These are phyloP conservation scores for Lytechinus variegatus DNA, from an alignment of 35 echinoderm and acorn worm species.

Conservation along the genomic window DNA sequence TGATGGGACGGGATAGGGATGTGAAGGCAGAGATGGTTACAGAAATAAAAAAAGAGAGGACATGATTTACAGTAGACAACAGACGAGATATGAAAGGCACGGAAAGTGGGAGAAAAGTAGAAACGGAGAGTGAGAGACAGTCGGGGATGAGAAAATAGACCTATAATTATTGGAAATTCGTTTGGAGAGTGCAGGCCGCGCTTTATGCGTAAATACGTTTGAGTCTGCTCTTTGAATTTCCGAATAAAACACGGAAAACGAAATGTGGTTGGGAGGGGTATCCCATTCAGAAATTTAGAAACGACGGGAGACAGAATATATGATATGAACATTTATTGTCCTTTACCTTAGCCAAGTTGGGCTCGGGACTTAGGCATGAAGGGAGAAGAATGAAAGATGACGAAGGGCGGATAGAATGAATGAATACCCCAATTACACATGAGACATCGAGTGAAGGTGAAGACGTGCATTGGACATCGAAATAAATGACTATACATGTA, in stretches of 20 bases:
- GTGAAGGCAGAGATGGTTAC: not conserved
- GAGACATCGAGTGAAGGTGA: not conserved
- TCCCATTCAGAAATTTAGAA: slow-evolving; percentile 5
- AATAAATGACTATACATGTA: not conserved
- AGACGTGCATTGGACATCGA: not conserved
- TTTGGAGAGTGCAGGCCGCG: not conserved
- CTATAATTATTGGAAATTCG: slow-evolving; percentile 18
- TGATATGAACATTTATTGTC: not conserved
- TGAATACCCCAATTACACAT: not conserved
- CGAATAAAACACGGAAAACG: not conserved
- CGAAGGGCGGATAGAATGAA: not conserved
- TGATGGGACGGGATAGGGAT: not conserved
- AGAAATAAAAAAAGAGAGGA: not conserved
- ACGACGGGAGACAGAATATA: not conserved
- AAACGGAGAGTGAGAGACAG: not conserved
- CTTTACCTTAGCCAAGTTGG: not conserved
- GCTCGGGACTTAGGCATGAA: not conserved
- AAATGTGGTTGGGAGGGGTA: not conserved
- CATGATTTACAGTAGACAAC: not conserved
- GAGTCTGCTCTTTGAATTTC: not conserved
- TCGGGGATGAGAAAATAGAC: not conserved
- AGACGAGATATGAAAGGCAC: not conserved
- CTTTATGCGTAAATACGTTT: not conserved
- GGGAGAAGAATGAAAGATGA: not conserved
- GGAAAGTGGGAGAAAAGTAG: not conserved